Evolutionary conservation across 2,888 invertebrate species (phyloP).

Genomic region (Orgyia antiqua): DNA sequence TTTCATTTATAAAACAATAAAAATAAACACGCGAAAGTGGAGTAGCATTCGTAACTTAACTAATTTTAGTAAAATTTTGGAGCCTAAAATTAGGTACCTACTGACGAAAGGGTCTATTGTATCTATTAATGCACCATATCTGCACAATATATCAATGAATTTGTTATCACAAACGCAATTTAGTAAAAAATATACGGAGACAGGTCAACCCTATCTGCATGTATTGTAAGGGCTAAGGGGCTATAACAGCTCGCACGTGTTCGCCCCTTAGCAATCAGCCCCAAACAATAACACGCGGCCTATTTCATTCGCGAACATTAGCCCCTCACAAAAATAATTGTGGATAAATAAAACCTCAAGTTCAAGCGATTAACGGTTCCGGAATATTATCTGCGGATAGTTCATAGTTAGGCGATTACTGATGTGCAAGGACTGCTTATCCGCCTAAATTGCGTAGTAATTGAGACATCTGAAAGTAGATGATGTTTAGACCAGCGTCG

Average conservation of each 20-base stretch:
- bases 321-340: slow-evolving; percentile 54
- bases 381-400: slow-evolving; percentile 32
- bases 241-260: slow-evolving; percentile 67
- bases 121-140: too few relatives aligned
- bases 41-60: too few relatives aligned
- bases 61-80: too few relatives aligned
- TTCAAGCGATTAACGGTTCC: slow-evolving; percentile 27
- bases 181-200: slow-evolving; percentile 44
- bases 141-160: slow-evolving; percentile 31
- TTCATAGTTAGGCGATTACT: slow-evolving; percentile 30
- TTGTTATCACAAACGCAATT: slow-evolving; percentile 30
- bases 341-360: slow-evolving; percentile 64
- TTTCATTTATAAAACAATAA: too few relatives aligned
- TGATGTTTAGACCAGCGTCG: too few relatives aligned
- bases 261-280: slow-evolving; percentile 29
- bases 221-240: slow-evolving; percentile 43
- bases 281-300: slow-evolving; percentile 42
- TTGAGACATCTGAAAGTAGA: too few relatives aligned
- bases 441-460: too few relatives aligned
- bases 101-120: too few relatives aligned
- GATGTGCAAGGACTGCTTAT: too few relatives aligned
- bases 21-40: too few relatives aligned
- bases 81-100: too few relatives aligned
- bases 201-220: slow-evolving; percentile 57
- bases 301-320: slow-evolving; percentile 55